Conservation (phyloP, 2,113 vertebrate species). For the Eupsittula cactorum region DNA sequence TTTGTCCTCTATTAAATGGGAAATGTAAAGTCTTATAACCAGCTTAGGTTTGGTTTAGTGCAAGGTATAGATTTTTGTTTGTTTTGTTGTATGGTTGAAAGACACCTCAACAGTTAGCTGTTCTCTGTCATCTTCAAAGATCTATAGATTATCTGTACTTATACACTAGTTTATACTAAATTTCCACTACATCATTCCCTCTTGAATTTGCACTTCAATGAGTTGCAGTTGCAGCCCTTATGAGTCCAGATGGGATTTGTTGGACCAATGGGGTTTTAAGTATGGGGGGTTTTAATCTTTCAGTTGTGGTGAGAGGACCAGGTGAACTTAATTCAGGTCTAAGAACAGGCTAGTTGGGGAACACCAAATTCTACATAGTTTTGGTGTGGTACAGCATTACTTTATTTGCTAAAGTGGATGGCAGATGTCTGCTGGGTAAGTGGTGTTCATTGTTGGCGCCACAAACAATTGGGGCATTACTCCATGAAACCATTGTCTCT, state of each 20-base stretch:
- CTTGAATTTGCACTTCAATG: neutral
- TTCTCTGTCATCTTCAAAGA: neutral
- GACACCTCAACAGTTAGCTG: neutral
- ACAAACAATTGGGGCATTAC: neutral
- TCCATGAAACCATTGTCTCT: neutral
- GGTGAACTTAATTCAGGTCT: constrained; percentile 23
- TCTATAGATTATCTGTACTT: neutral
- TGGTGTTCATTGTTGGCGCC: neutral
- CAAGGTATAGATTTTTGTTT: neutral
- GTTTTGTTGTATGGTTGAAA: neutral
- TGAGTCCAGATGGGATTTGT: constrained; percentile 46
- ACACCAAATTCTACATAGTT: neutral
- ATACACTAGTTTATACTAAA: neutral
- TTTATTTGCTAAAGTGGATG: constrained; percentile 27
- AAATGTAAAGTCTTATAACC: neutral
- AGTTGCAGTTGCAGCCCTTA: constrained; percentile 13
- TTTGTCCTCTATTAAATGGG: neutral
- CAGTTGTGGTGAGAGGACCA: neutral
- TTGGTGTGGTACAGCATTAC: neutral
- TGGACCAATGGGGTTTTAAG: constrained; percentile 22
- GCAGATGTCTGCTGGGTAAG: neutral
- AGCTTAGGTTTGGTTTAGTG: neutral
- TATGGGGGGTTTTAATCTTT: neutral
- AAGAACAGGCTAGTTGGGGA: neutral
- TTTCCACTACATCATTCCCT: constrained; percentile 5